Conservation (phyloP, 2,113 vertebrate genomes). For the Egretta garzetta region DNA sequence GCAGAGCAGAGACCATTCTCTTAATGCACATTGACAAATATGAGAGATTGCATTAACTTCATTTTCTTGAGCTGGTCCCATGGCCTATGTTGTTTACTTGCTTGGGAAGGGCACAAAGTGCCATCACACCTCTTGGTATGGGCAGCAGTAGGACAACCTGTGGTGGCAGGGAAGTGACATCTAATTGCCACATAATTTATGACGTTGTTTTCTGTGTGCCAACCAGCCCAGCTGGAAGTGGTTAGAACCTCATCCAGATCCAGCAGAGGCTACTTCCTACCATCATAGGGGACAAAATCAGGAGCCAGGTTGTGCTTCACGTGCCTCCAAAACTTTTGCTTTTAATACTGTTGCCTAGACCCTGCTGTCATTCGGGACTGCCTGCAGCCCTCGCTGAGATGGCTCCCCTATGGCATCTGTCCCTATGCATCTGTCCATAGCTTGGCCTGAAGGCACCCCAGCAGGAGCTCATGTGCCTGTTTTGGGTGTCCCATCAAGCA, state of each 20-base stretch:
- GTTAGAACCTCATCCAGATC: background rate
- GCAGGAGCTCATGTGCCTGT: background rate
- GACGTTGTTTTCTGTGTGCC: background rate
- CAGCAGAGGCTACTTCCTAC: background rate
- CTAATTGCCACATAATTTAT: background rate
- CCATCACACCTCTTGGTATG: background rate
- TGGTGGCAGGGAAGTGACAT: background rate
- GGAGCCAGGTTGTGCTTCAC: background rate
- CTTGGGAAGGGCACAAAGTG: background rate
- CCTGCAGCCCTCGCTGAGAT: background rate
- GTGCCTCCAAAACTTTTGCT: background rate
- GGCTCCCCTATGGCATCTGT: background rate
- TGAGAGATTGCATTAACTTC: background rate
- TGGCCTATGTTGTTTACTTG: background rate
- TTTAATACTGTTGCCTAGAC: background rate
- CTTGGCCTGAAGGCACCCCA: background rate
- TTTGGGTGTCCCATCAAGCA: background rate
- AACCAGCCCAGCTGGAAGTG: background rate
- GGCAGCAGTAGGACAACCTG: background rate
- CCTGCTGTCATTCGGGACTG: background rate
- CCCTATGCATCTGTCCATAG: background rate
- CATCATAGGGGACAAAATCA: background rate
- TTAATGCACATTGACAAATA: background rate
- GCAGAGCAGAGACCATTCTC: background rate
- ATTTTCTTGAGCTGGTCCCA: background rate